Conservation (phyloP, 2,888 invertebrate species). For the Xanthorhoe designata region DNA sequence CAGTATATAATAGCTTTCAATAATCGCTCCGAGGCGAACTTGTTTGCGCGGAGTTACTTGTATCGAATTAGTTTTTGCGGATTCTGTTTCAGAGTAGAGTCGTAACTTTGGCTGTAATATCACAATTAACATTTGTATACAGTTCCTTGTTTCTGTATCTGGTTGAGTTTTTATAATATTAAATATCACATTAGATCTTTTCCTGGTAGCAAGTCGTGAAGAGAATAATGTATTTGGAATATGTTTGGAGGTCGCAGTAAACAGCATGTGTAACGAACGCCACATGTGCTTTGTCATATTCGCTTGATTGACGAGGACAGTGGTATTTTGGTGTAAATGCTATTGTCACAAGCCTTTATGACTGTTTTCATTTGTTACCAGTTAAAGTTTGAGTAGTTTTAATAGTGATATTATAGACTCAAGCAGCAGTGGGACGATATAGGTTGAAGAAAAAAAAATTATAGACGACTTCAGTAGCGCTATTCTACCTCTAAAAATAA, state of each 20-base stretch:
- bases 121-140: slow-evolving; percentile 7
- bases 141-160: slow-evolving; percentile 9
- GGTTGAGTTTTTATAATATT: background rate
- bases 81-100: background rate
- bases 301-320: background rate
- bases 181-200: background rate
- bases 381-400: too few relatives aligned
- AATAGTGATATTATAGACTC: too few relatives aligned
- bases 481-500: too few relatives aligned
- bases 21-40: slow-evolving; percentile 7
- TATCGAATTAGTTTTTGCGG: background rate
- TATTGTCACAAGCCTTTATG: background rate
- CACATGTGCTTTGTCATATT: background rate
- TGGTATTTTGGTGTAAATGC: background rate
- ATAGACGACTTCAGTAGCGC: too few relatives aligned
- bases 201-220: background rate
- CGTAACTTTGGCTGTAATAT: background rate
- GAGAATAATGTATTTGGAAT: background rate
- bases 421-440: too few relatives aligned
- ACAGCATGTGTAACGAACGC: background rate
- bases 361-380: too few relatives aligned
- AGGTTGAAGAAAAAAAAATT: too few relatives aligned
- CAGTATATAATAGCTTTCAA: slow-evolving; percentile 6
- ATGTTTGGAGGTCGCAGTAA: background rate
- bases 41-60: background rate